Base-by-base conservation (phyloP, 2,113 vertebrate genomes). In the Pelmatolapia mariae region DNA sequence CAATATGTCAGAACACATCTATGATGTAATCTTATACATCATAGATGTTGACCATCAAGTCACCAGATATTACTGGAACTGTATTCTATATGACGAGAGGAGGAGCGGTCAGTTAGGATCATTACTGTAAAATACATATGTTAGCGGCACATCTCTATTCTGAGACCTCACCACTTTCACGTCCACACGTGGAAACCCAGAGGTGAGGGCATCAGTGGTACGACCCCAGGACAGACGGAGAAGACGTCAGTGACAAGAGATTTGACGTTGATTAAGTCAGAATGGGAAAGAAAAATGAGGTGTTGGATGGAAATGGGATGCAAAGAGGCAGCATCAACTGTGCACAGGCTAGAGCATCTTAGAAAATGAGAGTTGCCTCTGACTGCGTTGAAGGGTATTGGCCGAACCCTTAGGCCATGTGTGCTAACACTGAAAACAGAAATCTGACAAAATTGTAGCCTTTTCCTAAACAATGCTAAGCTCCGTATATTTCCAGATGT, bases 341-440 rank as follows among this genome's bases (percentile, higher is more conserved):
- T 16, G n/a, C 12, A 43, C n/a, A 73, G 50, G 8, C 50, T 53
- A 10, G 13, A 43, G 13, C 13, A 71, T 24, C 66, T 43, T 43
- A 26, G n/a, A 24, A 45, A 24, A 18, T 61, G 16, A 19, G 59
- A 73, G 40, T 26, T 73, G 38, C 22, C 22, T 45, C 12, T 73
- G n/a, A 43, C 6, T 24, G 12, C 0, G 5, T 40, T 16, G 66
- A 71, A 43, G n/a, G n/a, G 12, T 43, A 4, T 10, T 9, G 38
- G 38, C 38, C 2, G 12, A 71, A 38, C 38, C 2, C 2, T 43
- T 12, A 6, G 38, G 66, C n/a, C n/a, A n/a, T n/a, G n/a, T n/a
- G n/a, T 24, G 66, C 66, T 71, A 43, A 43, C 8, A 0, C 66
- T 43, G 40, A 0, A 22, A 16, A 24, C 38, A 2, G 38, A 71